Evolutionary conservation across 1,140 invertebrate genomes (phyloP).

Genomic region (Neotoxoptera formosana): DNA sequence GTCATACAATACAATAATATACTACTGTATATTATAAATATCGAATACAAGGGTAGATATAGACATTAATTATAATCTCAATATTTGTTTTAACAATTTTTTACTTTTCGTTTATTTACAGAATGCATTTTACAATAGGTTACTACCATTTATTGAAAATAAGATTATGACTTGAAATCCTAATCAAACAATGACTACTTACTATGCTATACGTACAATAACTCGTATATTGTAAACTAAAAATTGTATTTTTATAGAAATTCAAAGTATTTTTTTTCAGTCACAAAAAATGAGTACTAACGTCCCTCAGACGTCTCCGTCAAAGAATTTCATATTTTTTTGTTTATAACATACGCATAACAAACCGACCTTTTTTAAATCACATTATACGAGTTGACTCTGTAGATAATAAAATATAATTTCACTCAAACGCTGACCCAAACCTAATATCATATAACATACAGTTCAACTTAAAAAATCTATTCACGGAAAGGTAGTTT

Average conservation of each 20-base stretch:
- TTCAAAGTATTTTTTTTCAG: no score
- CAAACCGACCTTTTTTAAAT: background rate
- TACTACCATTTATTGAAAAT: background rate
- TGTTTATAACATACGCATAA: background rate
- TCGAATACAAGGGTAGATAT: no score
- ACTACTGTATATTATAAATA: background rate
- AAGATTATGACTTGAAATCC: background rate
- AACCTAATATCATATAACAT: background rate
- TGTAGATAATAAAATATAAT: background rate
- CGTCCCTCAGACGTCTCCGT: background rate
- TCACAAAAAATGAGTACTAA: no score
- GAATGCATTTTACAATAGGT: background rate
- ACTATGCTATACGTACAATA: background rate
- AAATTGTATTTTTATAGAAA: background rate
- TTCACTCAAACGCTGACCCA: background rate
- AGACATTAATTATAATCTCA: background rate
- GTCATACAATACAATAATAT: background rate
- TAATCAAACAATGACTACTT: background rate
- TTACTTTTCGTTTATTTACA: background rate
- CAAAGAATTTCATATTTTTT: background rate
- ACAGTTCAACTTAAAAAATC: background rate
- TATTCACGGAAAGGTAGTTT: background rate
- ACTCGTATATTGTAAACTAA: background rate
- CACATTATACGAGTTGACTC: background rate
- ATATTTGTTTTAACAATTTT: background rate